These are phyloP conservation scores for Catalaphyllia jardinei DNA, from an alignment of 64 coral and sea anemone species.

Conservation along the genomic window DNA sequence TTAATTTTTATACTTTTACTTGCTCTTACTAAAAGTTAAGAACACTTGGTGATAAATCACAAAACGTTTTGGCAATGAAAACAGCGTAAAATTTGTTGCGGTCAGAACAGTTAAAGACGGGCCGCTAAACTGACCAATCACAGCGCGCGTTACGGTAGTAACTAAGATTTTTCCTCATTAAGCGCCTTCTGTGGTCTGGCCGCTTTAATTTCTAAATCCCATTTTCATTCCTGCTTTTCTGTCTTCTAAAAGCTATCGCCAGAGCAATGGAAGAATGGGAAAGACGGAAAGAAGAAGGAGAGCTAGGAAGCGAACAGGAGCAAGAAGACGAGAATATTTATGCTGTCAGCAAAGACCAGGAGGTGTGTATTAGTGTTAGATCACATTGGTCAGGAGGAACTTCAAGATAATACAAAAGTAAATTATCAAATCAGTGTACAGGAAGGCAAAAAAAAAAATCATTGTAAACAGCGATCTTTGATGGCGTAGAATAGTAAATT, in stretches of 20 bases:
- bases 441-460: too few species aligned
- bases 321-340: constrained; percentile 90
- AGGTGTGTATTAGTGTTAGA: constrained; percentile 19
- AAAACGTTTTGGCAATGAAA: neutral
- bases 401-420: neutral
- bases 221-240: neutral
- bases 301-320: constrained; percentile 61
- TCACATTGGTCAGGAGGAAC: neutral
- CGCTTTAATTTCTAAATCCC: neutral
- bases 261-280: constrained; percentile 91
- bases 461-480: too few species aligned
- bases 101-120: too few species aligned
- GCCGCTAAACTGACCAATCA: too few species aligned
- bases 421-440: neutral
- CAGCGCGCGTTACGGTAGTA: too few species aligned
- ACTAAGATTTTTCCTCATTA: too few species aligned
- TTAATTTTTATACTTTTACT: too few species aligned
- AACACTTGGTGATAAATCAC: too few species aligned
- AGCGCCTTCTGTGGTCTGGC: too few species aligned
- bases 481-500: too few species aligned
- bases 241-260: constrained; percentile 63
- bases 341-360: constrained; percentile 74
- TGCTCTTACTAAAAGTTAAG: too few species aligned
- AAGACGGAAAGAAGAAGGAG: constrained; percentile 72
- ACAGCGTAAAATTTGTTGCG: neutral